These are phyloP conservation scores for Choristoneura rosaceana DNA, from an alignment of 2,888 invertebrate species.

Conservation along the genomic window DNA sequence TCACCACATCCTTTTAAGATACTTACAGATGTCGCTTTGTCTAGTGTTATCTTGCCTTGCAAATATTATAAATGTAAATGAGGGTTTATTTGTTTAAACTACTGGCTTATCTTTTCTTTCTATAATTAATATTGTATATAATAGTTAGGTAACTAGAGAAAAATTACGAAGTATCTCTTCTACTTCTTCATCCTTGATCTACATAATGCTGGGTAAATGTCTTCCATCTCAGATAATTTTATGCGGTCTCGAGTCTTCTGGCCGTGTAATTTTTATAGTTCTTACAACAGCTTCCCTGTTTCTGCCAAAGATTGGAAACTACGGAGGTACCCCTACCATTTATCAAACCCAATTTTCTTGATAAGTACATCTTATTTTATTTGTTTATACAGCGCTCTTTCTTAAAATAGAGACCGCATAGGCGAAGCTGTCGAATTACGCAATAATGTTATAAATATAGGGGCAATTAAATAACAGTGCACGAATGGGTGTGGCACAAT, in stretches of 20 bases:
- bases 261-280: neutral
- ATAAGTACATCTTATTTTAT: neutral
- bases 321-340: neutral
- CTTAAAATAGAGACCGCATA: neutral
- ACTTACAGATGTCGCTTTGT: slow-evolving; percentile 13
- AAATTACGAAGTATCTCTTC: too few relatives aligned
- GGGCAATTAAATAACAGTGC: neutral
- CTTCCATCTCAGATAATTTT: too few relatives aligned
- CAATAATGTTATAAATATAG: neutral
- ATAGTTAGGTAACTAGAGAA: too few relatives aligned
- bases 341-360: neutral
- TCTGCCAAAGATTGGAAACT: neutral
- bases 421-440: neutral
- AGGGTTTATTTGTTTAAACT: slow-evolving; percentile 6
- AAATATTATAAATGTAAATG: slow-evolving; percentile 17
- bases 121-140: neutral
- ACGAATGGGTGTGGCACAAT: too few relatives aligned
- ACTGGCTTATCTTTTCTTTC: neutral
- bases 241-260: too few relatives aligned
- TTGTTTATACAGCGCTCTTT: neutral
- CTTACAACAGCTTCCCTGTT: neutral
- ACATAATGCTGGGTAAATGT: too few relatives aligned
- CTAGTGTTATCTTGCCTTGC: neutral
- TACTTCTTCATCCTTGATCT: too few relatives aligned
- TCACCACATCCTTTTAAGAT: neutral